These are phyloP conservation scores for Rhyacophila evoluta DNA, from an alignment of 2,888 invertebrate genomes.

Conservation along the genomic window DNA sequence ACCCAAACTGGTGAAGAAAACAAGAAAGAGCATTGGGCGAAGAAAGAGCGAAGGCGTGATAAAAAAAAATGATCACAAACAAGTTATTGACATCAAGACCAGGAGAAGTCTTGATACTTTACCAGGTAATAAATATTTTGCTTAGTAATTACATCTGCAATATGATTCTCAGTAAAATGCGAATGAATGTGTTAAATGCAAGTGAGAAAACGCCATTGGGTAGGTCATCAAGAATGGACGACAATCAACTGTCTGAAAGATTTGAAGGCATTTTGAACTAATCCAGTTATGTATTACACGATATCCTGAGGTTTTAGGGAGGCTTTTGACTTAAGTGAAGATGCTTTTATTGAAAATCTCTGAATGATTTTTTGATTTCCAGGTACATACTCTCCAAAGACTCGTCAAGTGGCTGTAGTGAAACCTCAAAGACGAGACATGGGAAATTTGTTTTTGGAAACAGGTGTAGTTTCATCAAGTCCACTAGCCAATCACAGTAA, in stretches of 20 bases:
- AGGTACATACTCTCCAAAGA: conserved; percentile 24
- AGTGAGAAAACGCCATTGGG: too few species aligned
- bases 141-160: too few species aligned
- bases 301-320: too few species aligned
- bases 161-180: too few species aligned
- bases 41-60: conserved; percentile 41
- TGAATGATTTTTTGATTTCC: background rate
- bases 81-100: conserved; percentile 33
- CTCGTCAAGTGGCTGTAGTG: conserved; percentile 66
- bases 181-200: too few species aligned
- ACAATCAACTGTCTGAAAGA: too few species aligned
- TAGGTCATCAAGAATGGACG: too few species aligned
- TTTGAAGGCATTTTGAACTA: too few species aligned
- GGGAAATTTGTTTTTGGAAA: background rate
- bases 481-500: background rate
- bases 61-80: conserved; percentile 36
- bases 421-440: conserved; percentile 64
- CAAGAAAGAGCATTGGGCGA: conserved; percentile 38
- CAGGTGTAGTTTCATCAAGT: background rate
- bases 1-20: conserved; percentile 36
- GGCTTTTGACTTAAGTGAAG: too few species aligned
- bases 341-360: background rate
- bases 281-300: too few species aligned
- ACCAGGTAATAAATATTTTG: too few species aligned
- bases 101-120: conserved; percentile 44